Base-by-base conservation (phyloP, 2,113 vertebrate species). In the Narcine bancroftii region DNA sequence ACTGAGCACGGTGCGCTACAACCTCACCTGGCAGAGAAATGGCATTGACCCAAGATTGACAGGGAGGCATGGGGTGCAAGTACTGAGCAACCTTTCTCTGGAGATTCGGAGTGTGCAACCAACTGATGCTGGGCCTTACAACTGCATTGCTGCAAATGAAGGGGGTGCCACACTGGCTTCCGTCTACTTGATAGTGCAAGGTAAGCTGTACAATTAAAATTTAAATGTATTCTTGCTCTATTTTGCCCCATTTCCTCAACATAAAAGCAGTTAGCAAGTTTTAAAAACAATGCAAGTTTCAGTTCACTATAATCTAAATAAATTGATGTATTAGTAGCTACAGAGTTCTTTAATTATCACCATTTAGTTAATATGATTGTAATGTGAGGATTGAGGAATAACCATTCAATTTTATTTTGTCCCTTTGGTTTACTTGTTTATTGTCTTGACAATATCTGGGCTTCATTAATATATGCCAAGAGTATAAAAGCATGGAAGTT, bases 1-100 rank as follows among this genome's bases (percentile, higher is more conserved):
- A 4, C 66, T 94, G 89, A 99, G 99, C 93, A 96, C 97, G 0
- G 97, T 97, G 69, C 95, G 0, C 91, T 98, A 97, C 95, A 99
- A 99, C 94, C 96, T 99, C 42, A 98, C 97, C 47, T 99, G 99
- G 99, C 95, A 96, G 92, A 96, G 95, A 60, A 96, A 95, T 0
- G 95, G 95, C 33, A 93, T 93, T 0, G 97, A 99, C 0, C 93
- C 95, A 60, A 95, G 94, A 0, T 79, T 94, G 15, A 75, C 94
- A 85, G 97, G 97, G 69, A 95, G 96, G 4, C 92, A 92, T 1
- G 93, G 94, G 17, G 93, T 95, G 0, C 95, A 93, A 0, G 0
- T 96, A 79, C 93, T 97, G 93, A 92, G 94, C 81, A 97, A 99
- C 94, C 95, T 96, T 10, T 98, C 98, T 0, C 94, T 99, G 73